Evolutionary conservation across 2,113 vertebrate species (phyloP).

Genomic region (Otus sunia): DNA sequence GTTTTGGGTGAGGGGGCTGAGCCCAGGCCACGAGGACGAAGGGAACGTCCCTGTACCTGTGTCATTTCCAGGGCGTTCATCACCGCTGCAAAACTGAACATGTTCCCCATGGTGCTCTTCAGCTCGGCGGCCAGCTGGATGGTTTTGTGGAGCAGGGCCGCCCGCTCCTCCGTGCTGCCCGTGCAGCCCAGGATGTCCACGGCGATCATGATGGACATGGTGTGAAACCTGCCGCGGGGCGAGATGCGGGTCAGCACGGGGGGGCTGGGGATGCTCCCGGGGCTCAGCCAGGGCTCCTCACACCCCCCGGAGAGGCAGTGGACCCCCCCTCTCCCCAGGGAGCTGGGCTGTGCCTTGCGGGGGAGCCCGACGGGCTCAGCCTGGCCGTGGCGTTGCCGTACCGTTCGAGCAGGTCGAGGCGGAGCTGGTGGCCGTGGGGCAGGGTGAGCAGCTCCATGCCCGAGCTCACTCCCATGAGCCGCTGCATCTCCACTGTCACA

Average conservation of each 20-base stretch:
- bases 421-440: conserved; percentile 95
- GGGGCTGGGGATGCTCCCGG: not conserved
- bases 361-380: not conserved
- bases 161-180: conserved; percentile 90
- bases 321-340: not conserved
- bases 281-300: not conserved
- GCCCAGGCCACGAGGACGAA: not conserved
- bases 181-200: conserved; percentile 97
- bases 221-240: conserved; percentile 83
- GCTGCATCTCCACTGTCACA: conserved; percentile 90
- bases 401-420: conserved; percentile 96
- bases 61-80: conserved; percentile 95
- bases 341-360: rapidly evolving
- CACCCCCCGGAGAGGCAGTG: not conserved
- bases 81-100: conserved; percentile 96
- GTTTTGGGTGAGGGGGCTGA: not conserved
- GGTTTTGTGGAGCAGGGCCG: conserved; percentile 92
- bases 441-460: conserved; percentile 96
- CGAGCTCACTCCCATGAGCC: conserved; percentile 95
- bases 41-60: conserved; percentile 74
- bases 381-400: not conserved
- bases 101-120: conserved; percentile 94
- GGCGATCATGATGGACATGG: conserved; percentile 97
- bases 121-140: conserved; percentile 95
- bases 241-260: not conserved